These are phyloP conservation scores for Melieria omissa DNA, from an alignment of 2,888 invertebrate genomes.

Conservation along the genomic window DNA sequence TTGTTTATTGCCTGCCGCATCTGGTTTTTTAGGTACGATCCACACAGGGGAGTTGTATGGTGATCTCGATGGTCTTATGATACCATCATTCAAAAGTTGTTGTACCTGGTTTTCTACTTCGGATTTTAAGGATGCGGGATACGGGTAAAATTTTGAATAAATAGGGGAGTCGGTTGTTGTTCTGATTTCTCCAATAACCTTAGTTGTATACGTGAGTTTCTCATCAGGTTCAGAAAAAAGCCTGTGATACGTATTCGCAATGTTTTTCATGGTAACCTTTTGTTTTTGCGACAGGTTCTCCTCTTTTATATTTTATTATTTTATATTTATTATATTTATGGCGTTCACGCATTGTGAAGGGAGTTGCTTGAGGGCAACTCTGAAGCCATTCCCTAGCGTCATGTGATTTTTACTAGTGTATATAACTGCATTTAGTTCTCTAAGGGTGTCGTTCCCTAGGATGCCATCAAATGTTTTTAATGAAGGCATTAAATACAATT, in stretches of 20 bases:
- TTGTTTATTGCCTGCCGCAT: no score
- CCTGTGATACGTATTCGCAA: slow-evolving; percentile 9
- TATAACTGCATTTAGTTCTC: slow-evolving; percentile 1
- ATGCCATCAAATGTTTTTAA: slow-evolving; percentile 24
- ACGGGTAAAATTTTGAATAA: no score
- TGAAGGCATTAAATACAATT: slow-evolving; percentile 17
- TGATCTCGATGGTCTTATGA: no score
- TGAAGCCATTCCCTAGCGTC: neutral
- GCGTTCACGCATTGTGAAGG: slow-evolving; percentile 12
- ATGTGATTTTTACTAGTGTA: slow-evolving; percentile 5
- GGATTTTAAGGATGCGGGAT: no score
- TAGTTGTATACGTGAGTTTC: no score
- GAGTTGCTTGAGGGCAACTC: slow-evolving; percentile 8
- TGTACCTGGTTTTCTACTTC: no score
- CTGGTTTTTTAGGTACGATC: no score
- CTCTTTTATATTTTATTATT: slow-evolving; percentile 19
- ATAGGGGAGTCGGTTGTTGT: no score
- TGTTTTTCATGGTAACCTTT: neutral
- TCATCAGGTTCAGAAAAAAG: slow-evolving; percentile 9
- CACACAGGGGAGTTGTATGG: no score
- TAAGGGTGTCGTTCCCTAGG: slow-evolving; percentile 20
- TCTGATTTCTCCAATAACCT: no score
- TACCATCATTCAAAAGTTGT: no score
- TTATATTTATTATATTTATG: slow-evolving; percentile 7
- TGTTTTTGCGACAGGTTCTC: slow-evolving; percentile 4